Evolutionary conservation across 1,140 invertebrate species (phyloP), one percentile per base, ranked within the genome.

Genomic region (Drosophila tristis): DNA sequence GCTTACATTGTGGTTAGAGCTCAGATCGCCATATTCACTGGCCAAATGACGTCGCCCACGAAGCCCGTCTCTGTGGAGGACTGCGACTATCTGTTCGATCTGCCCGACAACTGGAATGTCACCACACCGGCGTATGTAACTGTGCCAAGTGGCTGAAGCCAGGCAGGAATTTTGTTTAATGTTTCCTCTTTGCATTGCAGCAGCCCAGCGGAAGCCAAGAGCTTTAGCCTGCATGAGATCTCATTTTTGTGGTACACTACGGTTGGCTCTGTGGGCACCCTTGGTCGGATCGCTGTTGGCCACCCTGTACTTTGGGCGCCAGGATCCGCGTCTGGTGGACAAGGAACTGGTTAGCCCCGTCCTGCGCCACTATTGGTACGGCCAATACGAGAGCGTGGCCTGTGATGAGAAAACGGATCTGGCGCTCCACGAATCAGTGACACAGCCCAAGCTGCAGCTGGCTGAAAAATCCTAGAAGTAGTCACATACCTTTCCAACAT

Each of bases 181-280:
- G 5, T 20, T 48, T 2, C 39, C 6, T 42, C 1, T 20, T 15
- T 47, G 0, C 6, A 35, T 16, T 2, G 20, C 15, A 86, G 77
- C 15, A 42, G 39, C 1, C 23, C 65, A 4, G 6, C 5, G 7
- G 49, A 68, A 11, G 54, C 43, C 1, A 47, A 25, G 0, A 57
- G 54, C n/a, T 55, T 45, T 11, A 64, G 58, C 50, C 23, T 89
- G 15, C 84, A 90, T 50, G 77, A 90, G 48, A 60, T 89, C 9
- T 89, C 85, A 3, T 90, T 93, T 95, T 2, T 95, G 93, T 63
- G 95, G 95, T 90, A 86, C 42, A 78, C 77, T 1, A 7, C 68
- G n/a, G 58, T 90, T 9, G 86, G 85, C 2, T 49, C 78, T 0
- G 5, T 75, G 57, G 73, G 73, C 13, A 90, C 85, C 85, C 2